Percentiles rank a stretch among this genome's conserved stretches.
These are phyloP conservation scores for Callosobruchus maculatus DNA, from an alignment of 2,888 invertebrate species.

Conservation along the genomic window DNA sequence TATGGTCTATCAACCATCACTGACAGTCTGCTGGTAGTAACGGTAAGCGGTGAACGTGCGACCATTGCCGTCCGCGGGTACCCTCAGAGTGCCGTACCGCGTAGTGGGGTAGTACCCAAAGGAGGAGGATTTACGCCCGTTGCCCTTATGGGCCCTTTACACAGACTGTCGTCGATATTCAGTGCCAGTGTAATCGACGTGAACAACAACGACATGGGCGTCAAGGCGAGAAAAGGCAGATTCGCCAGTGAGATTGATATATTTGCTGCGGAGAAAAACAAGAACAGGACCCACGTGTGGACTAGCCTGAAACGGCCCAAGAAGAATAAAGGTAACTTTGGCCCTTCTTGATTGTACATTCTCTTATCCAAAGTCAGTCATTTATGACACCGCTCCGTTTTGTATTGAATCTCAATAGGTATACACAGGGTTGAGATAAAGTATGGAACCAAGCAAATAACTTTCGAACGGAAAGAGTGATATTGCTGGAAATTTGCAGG, in stretches of 20 bases:
- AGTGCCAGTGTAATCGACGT: slow-evolving; percentile 52
- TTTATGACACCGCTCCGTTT: too few species aligned
- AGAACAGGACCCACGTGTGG: slow-evolving; percentile 53
- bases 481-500: too few species aligned
- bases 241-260: slow-evolving; percentile 56
- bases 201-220: slow-evolving; percentile 49
- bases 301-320: slow-evolving; percentile 54
- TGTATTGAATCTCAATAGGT: too few species aligned
- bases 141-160: slow-evolving; percentile 56
- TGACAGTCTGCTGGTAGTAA: neutral
- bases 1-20: neutral
- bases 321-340: slow-evolving; percentile 46
- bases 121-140: slow-evolving; percentile 1
- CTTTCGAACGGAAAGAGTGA: too few species aligned
- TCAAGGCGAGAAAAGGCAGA: slow-evolving; percentile 47
- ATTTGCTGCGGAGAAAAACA: slow-evolving; percentile 48
- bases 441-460: too few species aligned
- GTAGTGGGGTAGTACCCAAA: neutral
- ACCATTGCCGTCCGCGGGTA: neutral
- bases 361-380: too few species aligned
- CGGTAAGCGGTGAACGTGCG: neutral
- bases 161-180: slow-evolving; percentile 61
- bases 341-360: too few species aligned
- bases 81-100: neutral
- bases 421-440: too few species aligned